phyloP scores from a whole-genome alignment of 2,888 invertebrate species.

The Campaea margaritaria region DNA sequence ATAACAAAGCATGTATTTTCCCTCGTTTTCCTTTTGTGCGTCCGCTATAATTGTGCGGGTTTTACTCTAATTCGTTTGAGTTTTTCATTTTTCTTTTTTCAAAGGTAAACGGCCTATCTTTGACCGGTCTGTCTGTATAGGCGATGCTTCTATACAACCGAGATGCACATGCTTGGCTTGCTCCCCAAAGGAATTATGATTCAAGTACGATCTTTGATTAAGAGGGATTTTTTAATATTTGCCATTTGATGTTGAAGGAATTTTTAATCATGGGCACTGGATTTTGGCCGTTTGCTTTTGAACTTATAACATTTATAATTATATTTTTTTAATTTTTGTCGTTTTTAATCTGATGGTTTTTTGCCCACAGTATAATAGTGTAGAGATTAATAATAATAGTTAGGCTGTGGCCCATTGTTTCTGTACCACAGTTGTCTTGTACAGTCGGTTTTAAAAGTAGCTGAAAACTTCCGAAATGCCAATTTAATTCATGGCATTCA shows the following conservation, averaged over 20 bases:
- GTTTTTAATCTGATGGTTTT: too few species aligned
- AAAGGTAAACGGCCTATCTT: slow-evolving; percentile 54
- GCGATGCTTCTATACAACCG: slow-evolving; percentile 20
- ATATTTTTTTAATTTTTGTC: too few species aligned
- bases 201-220: slow-evolving; percentile 50
- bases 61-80: slow-evolving; percentile 65
- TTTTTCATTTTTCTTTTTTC: slow-evolving; percentile 59
- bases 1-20: slow-evolving; percentile 81
- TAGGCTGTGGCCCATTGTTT: too few species aligned
- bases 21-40: slow-evolving; percentile 61
- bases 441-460: too few species aligned
- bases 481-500: too few species aligned
- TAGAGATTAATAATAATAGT: too few species aligned
- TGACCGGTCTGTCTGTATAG: slow-evolving; percentile 40
- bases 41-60: slow-evolving; percentile 74
- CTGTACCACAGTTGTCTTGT: too few species aligned
- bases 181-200: slow-evolving; percentile 44
- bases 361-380: too few species aligned
- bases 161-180: slow-evolving; percentile 62
- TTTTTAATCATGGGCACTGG: slow-evolving; percentile 41
- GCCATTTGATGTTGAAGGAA: slow-evolving; percentile 46
- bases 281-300: background rate
- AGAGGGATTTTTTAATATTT: slow-evolving; percentile 56
- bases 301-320: background rate
- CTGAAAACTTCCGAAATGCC: too few species aligned